Evolutionary conservation across 2,888 invertebrate genomes (phyloP).

Genomic region (Caenorhabditis sinica): DNA sequence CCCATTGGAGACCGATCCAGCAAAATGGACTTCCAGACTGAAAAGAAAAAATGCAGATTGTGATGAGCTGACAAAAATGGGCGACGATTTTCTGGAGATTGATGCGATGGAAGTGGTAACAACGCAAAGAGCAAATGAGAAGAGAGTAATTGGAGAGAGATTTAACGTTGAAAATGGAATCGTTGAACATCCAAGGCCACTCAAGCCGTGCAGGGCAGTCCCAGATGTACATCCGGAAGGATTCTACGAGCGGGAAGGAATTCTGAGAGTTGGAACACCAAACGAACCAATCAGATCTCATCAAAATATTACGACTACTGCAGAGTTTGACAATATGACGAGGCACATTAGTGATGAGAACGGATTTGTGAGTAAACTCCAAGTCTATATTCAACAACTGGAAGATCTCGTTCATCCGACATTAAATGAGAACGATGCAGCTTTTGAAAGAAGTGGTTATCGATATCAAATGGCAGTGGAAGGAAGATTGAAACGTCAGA

Average conservation of each 20-base stretch:
- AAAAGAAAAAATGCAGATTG: neutral
- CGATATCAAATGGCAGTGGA: conserved; percentile 65
- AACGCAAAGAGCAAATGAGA: no score
- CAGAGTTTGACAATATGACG: conserved; percentile 62
- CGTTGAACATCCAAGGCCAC: no score
- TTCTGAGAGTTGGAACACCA: conserved; percentile 46
- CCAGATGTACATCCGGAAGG: neutral
- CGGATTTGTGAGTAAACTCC: conserved; percentile 57
- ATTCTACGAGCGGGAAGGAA: conserved; percentile 59
- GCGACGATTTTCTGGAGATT: neutral
- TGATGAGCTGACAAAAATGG: conserved; percentile 7
- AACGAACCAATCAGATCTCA: conserved; percentile 85
- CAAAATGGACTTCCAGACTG: neutral
- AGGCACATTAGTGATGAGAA: conserved; percentile 57
- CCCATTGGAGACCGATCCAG: conserved; percentile 8
- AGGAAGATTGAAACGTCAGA: conserved; percentile 22
- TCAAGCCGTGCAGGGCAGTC: no score
- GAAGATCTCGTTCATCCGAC: conserved; percentile 58
- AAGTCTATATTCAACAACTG: conserved; percentile 64
- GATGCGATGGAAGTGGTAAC: neutral
- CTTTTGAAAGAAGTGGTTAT: conserved; percentile 66
- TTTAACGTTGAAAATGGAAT: no score
- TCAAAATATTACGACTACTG: conserved; percentile 85
- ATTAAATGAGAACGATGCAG: conserved; percentile 36
- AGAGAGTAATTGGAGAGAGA: no score